Evolutionary conservation across 2,113 vertebrate species (phyloP), one percentile per base, ranked within the genome.

Genomic region (Phyllostomus hastatus): DNA sequence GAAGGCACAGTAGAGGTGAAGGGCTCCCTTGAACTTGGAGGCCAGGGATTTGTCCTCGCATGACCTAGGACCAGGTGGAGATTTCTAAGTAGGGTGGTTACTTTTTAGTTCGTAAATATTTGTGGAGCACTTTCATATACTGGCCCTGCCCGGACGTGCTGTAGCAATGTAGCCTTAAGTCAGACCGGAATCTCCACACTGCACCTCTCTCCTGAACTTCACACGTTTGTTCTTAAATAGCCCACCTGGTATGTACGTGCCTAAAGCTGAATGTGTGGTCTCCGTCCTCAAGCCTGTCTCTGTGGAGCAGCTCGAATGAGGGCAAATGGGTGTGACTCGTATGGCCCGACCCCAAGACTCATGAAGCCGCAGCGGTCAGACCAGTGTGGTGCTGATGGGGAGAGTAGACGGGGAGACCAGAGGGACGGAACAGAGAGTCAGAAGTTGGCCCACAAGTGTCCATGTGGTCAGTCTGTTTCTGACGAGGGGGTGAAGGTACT

Each of bases 181-280:
- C 31, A 2, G 7, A 22, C 8, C 19, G 19, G 24, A 17, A 11
- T 93, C 52, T 88, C 31, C 33, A 10, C 24, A 4, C 33, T 4
- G 5, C 20, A 35, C 17, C 26, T 22, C n/a, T 35, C 38, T 59
- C 15, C 14, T 61, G 31, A 75, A 15, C 15, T 69, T 1, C 0
- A 17, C 38, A 28, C 50, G 4, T 59, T 48, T 24, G n/a, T 33
- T 28, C 28, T 38, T 46, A 19, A 35, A 17, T 4, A 1, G 10
- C 35, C n/a, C 22, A 7, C 41, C 12, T 11, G 11, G 1, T 20
- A 2, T 2, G 72, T 11, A 31, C 10, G 1, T 4, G 43, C 43
- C 12, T 73, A 59, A 73, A 80, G 48, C 87, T 33, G 69, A 46
- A 38, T 10, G n/a, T 84, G 0, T 67, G 24, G 64, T 59, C 88